Conservation (phyloP, 1,140 invertebrate genomes). For the Lamellibrachia luymesi region DNA sequence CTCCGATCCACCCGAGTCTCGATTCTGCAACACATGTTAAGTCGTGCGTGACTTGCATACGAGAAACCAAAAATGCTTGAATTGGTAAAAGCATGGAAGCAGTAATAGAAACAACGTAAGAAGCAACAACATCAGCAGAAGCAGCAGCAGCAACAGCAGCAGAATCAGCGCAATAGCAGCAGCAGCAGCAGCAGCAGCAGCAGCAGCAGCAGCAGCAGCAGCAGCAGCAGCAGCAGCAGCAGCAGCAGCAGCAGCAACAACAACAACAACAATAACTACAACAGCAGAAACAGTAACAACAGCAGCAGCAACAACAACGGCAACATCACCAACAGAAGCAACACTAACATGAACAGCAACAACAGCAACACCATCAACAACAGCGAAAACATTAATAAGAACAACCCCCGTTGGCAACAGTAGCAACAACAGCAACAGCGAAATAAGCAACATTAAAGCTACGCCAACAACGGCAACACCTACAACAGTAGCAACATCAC, state of each 20-base stretch:
- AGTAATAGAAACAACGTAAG: not conserved
- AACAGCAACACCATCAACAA: not conserved
- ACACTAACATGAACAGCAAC: not conserved
- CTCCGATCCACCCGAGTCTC: not conserved
- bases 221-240: not conserved
- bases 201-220: not conserved
- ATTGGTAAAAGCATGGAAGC: not conserved
- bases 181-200: not conserved
- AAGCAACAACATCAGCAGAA: not conserved
- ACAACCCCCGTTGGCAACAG: not conserved
- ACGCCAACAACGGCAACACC: not conserved
- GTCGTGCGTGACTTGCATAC: not conserved
- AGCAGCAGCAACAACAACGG: not conserved
- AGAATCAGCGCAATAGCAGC: not conserved
- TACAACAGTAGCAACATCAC: not conserved
- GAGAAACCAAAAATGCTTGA: not conserved
- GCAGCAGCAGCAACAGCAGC: not conserved
- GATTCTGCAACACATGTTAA: not conserved
- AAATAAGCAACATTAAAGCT: not conserved
- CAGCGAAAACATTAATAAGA: not conserved
- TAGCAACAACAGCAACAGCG: not conserved
- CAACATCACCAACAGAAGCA: not conserved
- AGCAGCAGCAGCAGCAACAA: not conserved
- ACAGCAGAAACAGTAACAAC: not conserved
- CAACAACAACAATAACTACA: not conserved